phyloP scores from a whole-genome alignment of 2,113 vertebrate genomes.

The Rallus limicola region DNA sequence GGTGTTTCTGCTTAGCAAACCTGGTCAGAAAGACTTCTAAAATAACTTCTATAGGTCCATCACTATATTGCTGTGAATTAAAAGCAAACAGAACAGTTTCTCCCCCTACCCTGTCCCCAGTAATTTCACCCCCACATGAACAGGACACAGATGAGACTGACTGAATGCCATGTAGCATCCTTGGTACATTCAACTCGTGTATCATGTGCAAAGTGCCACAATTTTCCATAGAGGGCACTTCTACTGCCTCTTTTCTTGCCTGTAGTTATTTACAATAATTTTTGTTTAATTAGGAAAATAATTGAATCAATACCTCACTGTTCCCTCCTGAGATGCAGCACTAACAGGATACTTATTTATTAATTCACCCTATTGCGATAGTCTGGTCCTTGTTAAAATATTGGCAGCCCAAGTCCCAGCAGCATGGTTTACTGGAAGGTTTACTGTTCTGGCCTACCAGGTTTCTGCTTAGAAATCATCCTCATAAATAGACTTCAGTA shows the following conservation, averaged over 20 bases:
- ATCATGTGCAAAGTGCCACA: not conserved
- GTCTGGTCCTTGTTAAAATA: not conserved
- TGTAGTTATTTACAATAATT: not conserved
- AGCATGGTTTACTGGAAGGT: not conserved
- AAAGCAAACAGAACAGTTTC: not conserved
- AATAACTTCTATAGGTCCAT: not conserved
- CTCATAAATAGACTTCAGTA: conserved; percentile 25
- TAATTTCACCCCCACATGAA: not conserved
- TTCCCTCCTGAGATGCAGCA: not conserved
- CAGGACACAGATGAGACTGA: not conserved
- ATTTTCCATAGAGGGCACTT: not conserved
- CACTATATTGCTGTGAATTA: not conserved
- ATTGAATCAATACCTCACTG: conserved; percentile 13
- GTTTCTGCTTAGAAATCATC: conserved; percentile 2
- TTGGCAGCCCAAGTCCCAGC: not conserved
- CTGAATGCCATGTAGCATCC: not conserved
- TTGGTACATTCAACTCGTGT: not conserved
- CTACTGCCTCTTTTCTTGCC: not conserved
- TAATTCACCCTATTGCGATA: not conserved
- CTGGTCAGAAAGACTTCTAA: not conserved
- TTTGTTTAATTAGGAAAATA: conserved; percentile 46
- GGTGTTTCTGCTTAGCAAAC: not conserved
- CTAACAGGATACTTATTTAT: not conserved
- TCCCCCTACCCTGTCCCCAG: not conserved
- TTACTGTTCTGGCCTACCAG: not conserved